phyloP scores from a whole-genome alignment of 2,113 vertebrate genomes.

The Xiphorhynchus elegans region DNA sequence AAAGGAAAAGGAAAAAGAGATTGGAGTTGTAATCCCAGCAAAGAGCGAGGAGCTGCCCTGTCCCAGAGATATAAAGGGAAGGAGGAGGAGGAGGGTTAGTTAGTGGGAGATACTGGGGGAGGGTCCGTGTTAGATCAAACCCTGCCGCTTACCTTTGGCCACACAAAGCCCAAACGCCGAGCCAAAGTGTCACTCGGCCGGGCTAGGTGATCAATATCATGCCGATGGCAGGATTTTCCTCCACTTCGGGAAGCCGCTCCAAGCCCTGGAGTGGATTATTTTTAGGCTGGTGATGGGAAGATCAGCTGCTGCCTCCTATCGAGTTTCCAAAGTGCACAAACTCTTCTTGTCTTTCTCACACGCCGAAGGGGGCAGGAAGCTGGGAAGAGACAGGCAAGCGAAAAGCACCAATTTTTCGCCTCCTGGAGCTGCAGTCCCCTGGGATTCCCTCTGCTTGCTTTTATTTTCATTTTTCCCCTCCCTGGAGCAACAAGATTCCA shows the following conservation, averaged over 20 bases:
- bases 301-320: constrained; percentile 90
- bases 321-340: constrained; percentile 78
- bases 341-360: constrained; percentile 58
- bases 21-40: constrained; percentile 13
- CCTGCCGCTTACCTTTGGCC: constrained; percentile 45
- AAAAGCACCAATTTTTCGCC: constrained; percentile 25
- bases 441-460: constrained; percentile 25
- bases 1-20: constrained; percentile 44
- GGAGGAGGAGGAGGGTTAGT: constrained; percentile 27
- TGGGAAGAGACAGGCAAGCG: constrained; percentile 53
- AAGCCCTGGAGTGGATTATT: constrained; percentile 82
- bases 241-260: constrained; percentile 37
- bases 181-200: constrained; percentile 18
- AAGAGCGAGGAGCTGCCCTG: constrained; percentile 46
- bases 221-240: constrained; percentile 58
- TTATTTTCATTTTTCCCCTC: constrained; percentile 32
- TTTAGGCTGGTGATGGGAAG: constrained; percentile 85
- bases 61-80: constrained; percentile 52
- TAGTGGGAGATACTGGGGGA: constrained; percentile 48
- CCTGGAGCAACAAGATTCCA: not conserved
- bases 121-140: constrained; percentile 33
- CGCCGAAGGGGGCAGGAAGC: constrained; percentile 69
- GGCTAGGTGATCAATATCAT: constrained; percentile 60
- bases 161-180: constrained; percentile 54
- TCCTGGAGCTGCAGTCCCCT: constrained; percentile 37